Evolutionary conservation across 2,888 invertebrate species (phyloP), one percentile per base, ranked within the genome.

Genomic region (Flabesymbios commensalis): DNA sequence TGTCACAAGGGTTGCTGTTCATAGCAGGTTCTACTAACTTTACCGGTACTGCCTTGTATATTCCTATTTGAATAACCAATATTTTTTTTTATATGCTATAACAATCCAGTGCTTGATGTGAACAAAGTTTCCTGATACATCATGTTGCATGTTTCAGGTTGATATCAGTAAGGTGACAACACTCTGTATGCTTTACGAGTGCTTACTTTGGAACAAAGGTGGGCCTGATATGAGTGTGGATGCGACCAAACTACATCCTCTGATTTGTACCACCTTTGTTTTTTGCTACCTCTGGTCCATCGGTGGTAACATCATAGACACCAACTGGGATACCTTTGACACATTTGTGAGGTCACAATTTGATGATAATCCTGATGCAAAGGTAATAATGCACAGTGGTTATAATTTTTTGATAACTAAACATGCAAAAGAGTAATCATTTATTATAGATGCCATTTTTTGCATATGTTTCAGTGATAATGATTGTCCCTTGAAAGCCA

Each of bases 271-370:
- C 74, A 87, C 89, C 29, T 94, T 93, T 76, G 84, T 91, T 32
- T 93, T 93, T 84, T 87, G 90, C 51, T 91, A 90, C 74, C 82
- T 93, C 0, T 95, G 94, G 94, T 87, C 90, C 1, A 82, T 94
- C 24, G 93, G 92, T n/a, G 93, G 93, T 0, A 94, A 94, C 78
- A 86, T 92, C 2, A 80, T 86, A 1, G 92, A 93, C 64, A 75
- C 79, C 0, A 88, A 90, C 58, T 87, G 90, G 71, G 87, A 88
- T 54, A 80, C 84, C 3, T 90, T 91, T 70, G 93, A 94, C 76
- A 84, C 86, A 10, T 86, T 87, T 70, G 86, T 92, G 55, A 87
- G 88, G 69, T 84, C 87, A 22, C 88, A 89, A 75, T 89, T 90
- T 75, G 89, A 90, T 42, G 87, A 87, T n/a, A 87, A 86, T 75